Conservation (phyloP, 2,113 vertebrate species). For the Solea solea region DNA sequence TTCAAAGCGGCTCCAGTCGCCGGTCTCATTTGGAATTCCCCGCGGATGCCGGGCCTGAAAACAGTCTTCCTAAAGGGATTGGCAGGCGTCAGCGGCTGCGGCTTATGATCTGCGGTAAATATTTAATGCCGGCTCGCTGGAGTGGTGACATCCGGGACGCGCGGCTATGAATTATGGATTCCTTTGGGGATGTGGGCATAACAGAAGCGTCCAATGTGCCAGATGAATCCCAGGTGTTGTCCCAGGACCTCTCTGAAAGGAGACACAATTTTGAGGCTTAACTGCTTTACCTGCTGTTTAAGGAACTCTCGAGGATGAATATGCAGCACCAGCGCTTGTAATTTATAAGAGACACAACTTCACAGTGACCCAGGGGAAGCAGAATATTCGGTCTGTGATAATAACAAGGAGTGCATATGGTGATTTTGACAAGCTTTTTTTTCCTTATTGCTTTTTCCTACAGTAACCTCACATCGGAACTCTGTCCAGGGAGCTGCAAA, state of each 20-base stretch:
- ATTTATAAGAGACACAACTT: background rate
- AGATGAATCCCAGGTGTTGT: constrained; percentile 73
- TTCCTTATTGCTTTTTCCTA: background rate
- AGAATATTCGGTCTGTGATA: background rate
- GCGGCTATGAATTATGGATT: constrained; percentile 81
- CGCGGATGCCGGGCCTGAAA: constrained; percentile 46
- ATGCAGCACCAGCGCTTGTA: background rate
- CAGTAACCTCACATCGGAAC: background rate
- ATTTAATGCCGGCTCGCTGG: constrained; percentile 76
- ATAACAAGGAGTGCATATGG: background rate
- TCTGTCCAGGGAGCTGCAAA: background rate
- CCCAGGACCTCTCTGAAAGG: constrained; percentile 53
- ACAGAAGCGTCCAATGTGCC: constrained; percentile 63
- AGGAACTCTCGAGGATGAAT: constrained; percentile 27
- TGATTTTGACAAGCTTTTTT: background rate
- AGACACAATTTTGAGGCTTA: constrained; percentile 34
- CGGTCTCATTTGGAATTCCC: constrained; percentile 69
- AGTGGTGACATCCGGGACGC: constrained; percentile 74
- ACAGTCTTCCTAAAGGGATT: constrained; percentile 59
- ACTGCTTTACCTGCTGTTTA: constrained; percentile 41
- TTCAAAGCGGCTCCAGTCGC: constrained; percentile 22
- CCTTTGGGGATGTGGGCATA: constrained; percentile 53
- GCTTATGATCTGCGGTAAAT: constrained; percentile 81
- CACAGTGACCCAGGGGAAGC: background rate
- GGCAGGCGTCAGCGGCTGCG: constrained; percentile 56